These are phyloP conservation scores for Acanthosoma haemorrhoidale DNA, from an alignment of 2,888 invertebrate species.

Conservation along the genomic window DNA sequence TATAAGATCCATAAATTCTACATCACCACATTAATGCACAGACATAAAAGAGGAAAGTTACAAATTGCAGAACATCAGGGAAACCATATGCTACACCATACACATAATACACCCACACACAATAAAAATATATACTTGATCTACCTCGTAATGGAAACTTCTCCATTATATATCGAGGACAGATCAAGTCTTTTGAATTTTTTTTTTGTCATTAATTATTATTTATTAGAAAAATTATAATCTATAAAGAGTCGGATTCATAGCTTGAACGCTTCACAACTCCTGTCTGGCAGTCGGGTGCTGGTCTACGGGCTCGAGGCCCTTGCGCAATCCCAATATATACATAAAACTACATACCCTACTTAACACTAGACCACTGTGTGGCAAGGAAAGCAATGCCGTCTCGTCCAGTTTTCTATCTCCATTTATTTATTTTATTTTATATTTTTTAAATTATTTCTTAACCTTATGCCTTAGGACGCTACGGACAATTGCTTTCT, in stretches of 20 bases:
- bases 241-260: conserved; percentile 38
- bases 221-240: conserved; percentile 30
- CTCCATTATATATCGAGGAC: not conserved
- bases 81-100: not conserved
- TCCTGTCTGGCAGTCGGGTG: conserved; percentile 38
- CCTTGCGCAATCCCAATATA: conserved; percentile 36
- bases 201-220: conserved; percentile 22
- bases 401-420: not conserved
- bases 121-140: conserved; percentile 25
- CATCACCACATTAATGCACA: not conserved
- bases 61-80: not conserved
- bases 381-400: conserved; percentile 24
- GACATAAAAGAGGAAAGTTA: not conserved
- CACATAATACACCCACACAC: not conserved
- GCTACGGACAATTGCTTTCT: conserved; percentile 15
- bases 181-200: not conserved
- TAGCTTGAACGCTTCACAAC: conserved; percentile 38
- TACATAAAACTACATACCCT: conserved; percentile 33
- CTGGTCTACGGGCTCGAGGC: conserved; percentile 32
- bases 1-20: not conserved
- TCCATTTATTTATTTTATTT: not conserved
- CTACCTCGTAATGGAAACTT: not conserved
- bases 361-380: conserved; percentile 32
- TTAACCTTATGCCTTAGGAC: not conserved
- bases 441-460: not conserved